These are phyloP conservation scores for Colaptes auratus DNA, from an alignment of 2,113 vertebrate species.

Conservation along the genomic window DNA sequence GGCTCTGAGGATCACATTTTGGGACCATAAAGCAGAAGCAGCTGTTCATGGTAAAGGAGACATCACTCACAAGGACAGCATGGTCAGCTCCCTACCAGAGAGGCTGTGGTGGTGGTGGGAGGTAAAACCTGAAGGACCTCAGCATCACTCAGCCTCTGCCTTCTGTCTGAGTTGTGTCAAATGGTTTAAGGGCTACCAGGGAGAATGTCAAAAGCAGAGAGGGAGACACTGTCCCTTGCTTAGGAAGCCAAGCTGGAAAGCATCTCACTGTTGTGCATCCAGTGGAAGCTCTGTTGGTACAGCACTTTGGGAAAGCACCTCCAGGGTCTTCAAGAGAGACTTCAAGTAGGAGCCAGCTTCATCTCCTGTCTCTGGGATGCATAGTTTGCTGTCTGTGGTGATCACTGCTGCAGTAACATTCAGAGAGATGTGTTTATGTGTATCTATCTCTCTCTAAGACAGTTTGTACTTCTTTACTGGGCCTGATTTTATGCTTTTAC, in stretches of 20 bases:
- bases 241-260: background rate
- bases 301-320: background rate
- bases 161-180: background rate
- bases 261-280: rapidly evolving
- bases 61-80: rapidly evolving
- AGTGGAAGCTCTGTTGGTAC: background rate
- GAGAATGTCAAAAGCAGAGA: background rate
- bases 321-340: background rate
- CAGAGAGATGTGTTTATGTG: rapidly evolving
- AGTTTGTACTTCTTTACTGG: background rate
- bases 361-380: background rate
- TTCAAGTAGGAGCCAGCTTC: background rate
- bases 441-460: background rate
- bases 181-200: background rate
- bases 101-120: rapidly evolving
- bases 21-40: background rate
- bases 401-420: background rate
- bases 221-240: background rate
- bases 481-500: background rate
- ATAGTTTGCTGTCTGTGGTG: background rate
- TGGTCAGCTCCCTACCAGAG: background rate
- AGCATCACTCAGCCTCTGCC: background rate
- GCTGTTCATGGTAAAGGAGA: background rate
- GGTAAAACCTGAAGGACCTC: background rate
- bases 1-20: background rate